phyloP scores from a whole-genome alignment of 1,140 invertebrate genomes.

The Cheumatopsyche charites region DNA sequence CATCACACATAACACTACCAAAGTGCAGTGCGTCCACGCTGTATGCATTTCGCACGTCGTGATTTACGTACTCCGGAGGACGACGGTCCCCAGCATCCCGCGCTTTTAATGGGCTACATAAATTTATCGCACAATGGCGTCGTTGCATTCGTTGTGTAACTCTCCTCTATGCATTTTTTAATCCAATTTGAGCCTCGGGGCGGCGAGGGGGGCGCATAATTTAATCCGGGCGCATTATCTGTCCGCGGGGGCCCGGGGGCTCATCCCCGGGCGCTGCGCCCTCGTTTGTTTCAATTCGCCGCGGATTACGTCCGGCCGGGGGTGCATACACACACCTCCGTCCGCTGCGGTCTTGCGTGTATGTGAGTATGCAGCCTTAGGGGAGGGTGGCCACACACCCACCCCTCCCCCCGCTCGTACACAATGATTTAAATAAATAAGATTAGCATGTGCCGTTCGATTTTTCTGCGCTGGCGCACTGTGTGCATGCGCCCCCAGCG shows the following conservation, averaged over 20 bases:
- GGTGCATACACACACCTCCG: background rate
- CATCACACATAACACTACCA: too few relatives aligned
- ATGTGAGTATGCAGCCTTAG: too few relatives aligned
- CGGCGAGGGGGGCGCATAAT: slow-evolving; percentile 32
- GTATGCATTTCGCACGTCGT: background rate
- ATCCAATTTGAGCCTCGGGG: slow-evolving; percentile 41
- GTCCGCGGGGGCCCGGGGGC: slow-evolving; percentile 25
- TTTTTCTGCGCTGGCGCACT: slow-evolving; percentile 45
- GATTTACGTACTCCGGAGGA: background rate
- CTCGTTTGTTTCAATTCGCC: slow-evolving; percentile 48
- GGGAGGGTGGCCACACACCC: slow-evolving; percentile 13
- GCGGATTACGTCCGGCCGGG: slow-evolving; percentile 41
- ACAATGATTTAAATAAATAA: slow-evolving; percentile 48
- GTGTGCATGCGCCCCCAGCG: background rate
- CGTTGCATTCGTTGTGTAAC: slow-evolving; percentile 34
- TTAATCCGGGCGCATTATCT: slow-evolving; percentile 39
- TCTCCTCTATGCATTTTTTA: slow-evolving; percentile 43
- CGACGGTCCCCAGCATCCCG: slow-evolving; percentile 17
- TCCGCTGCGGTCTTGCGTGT: too few relatives aligned
- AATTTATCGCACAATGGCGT: slow-evolving; percentile 45
- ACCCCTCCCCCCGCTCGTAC: slow-evolving; percentile 31
- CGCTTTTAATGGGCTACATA: slow-evolving; percentile 43
- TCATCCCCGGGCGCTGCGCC: slow-evolving; percentile 32
- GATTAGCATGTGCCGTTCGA: slow-evolving; percentile 47
- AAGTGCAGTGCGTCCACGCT: too few relatives aligned